These are phyloP conservation scores for Drosophila pseudotakahashii DNA, from an alignment of 2,888 invertebrate species.

Conservation along the genomic window DNA sequence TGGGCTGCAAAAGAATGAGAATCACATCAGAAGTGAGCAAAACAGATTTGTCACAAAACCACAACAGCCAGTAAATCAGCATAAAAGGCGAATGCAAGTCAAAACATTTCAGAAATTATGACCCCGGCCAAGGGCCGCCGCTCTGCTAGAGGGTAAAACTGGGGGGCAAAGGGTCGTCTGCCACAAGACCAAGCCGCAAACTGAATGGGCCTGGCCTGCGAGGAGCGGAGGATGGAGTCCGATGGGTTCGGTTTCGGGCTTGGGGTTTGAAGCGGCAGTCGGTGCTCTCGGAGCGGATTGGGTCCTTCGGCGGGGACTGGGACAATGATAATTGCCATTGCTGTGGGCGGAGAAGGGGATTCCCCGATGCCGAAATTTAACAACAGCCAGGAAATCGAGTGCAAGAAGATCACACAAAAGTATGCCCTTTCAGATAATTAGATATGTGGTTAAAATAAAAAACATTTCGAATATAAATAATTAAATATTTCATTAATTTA, in stretches of 20 bases:
- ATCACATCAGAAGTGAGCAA: slow-evolving; percentile 76
- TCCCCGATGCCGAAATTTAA: slow-evolving; percentile 38
- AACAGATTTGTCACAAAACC: slow-evolving; percentile 79
- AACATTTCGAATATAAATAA: too few species aligned
- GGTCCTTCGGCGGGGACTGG: slow-evolving; percentile 10
- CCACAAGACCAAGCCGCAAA: slow-evolving; percentile 55
- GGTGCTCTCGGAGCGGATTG: not conserved
- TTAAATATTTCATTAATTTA: too few species aligned
- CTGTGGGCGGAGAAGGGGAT: slow-evolving; percentile 24
- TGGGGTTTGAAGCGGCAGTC: not conserved
- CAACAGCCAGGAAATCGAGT: slow-evolving; percentile 17
- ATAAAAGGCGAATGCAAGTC: slow-evolving; percentile 77
- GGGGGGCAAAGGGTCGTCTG: slow-evolving; percentile 24
- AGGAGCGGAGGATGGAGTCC: slow-evolving; percentile 12
- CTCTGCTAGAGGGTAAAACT: not conserved
- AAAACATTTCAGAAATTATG: slow-evolving; percentile 78
- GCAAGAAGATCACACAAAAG: not conserved
- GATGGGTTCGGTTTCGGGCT: not conserved
- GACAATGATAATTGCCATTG: slow-evolving; percentile 68
- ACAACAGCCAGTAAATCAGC: slow-evolving; percentile 79
- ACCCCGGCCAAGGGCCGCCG: slow-evolving; percentile 61
- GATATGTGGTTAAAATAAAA: not conserved
- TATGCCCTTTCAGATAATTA: not conserved
- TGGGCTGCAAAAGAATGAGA: slow-evolving; percentile 32
- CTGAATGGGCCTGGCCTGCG: slow-evolving; percentile 30